phyloP scores from a whole-genome alignment of 2,113 vertebrate species.

The Cyrtonyx montezumae region DNA sequence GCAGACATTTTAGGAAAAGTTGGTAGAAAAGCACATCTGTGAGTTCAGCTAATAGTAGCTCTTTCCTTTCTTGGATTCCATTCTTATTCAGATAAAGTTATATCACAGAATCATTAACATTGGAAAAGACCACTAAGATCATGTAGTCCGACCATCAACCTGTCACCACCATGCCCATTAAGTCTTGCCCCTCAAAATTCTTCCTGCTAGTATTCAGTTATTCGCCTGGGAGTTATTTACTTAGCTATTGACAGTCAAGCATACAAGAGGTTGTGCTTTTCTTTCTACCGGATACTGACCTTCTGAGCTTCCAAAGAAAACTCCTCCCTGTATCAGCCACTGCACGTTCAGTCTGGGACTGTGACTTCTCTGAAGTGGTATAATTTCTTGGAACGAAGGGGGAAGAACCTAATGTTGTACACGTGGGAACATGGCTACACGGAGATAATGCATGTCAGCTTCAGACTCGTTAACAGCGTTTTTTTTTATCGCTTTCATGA shows the following conservation, averaged over 20 bases:
- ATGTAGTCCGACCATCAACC: no score
- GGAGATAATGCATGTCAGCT: conserved; percentile 38
- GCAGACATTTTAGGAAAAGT: neutral
- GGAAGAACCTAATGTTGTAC: neutral
- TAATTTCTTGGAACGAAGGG: conserved; percentile 32
- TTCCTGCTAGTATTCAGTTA: no score
- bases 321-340: neutral
- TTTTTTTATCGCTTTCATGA: conserved; percentile 12
- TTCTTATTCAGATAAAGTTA: neutral
- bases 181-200: neutral
- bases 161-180: no score
- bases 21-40: neutral
- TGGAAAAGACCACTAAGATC: no score
- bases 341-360: neutral
- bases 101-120: no score
- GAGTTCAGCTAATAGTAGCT: neutral
- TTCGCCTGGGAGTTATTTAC: neutral
- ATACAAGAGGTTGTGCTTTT: neutral
- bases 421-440: neutral
- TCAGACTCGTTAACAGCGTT: neutral
- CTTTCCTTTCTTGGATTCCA: neutral
- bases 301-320: neutral
- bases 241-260: neutral
- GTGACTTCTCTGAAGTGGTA: conserved; percentile 22
- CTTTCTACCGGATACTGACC: neutral